Conservation (phyloP, 2,888 invertebrate species). For the Saturnia pavonia region DNA sequence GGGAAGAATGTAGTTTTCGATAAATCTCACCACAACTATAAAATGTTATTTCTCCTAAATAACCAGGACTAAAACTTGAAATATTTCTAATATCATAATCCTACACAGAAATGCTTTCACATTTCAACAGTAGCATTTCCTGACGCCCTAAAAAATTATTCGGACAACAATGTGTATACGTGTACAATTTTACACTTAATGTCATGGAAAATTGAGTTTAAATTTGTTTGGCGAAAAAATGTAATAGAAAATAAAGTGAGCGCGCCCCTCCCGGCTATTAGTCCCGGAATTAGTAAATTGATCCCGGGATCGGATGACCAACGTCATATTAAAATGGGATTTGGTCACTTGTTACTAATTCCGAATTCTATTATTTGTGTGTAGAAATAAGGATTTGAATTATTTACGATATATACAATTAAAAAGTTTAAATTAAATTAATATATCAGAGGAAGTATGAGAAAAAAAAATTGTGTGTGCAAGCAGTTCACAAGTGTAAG, state of each 20-base stretch:
- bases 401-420: conserved; percentile 6
- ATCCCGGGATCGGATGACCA: conserved; percentile 77
- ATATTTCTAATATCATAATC: conserved; percentile 75
- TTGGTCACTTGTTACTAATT: conserved; percentile 71
- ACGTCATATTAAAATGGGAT: conserved; percentile 75
- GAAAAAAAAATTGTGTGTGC: too few species aligned
- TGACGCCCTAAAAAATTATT: conserved; percentile 65
- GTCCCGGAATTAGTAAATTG: conserved; percentile 73
- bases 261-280: conserved; percentile 65
- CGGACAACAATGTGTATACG: conserved; percentile 31
- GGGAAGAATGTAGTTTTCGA: background rate
- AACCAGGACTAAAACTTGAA: conserved; percentile 54
- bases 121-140: conserved; percentile 56
- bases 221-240: conserved; percentile 16
- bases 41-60: conserved; percentile 40
- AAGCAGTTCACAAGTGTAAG: too few species aligned
- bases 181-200: conserved; percentile 40
- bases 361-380: conserved; percentile 60
- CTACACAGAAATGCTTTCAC: conserved; percentile 80
- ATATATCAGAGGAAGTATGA: too few species aligned
- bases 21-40: conserved; percentile 36
- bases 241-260: conserved; percentile 41
- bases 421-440: too few species aligned
- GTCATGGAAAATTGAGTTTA: background rate
- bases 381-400: conserved; percentile 19